Percentiles rank a stretch among this genome's conserved stretches.
Evolutionary conservation across 2,113 vertebrate genomes (phyloP).

Genomic region (Taxidea taxus): DNA sequence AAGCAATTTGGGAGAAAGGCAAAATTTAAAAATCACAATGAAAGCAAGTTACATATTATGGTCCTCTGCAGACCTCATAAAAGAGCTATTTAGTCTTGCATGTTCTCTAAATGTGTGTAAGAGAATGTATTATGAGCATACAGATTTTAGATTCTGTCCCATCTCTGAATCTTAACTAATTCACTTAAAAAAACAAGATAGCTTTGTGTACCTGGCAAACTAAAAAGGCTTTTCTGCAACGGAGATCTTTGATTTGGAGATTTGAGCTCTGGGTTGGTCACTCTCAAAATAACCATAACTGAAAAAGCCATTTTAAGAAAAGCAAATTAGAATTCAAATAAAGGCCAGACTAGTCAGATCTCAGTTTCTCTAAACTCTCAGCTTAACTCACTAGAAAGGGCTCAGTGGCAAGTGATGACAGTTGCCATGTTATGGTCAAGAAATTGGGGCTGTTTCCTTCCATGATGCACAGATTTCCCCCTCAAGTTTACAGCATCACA

Average conservation of each 20-base stretch:
- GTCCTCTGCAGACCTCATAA: slow-evolving; percentile 68
- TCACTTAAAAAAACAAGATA: not conserved
- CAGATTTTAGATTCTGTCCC: slow-evolving; percentile 45
- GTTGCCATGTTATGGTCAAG: not conserved
- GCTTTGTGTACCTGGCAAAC: not conserved
- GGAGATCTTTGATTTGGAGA: not conserved
- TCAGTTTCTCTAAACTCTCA: not conserved
- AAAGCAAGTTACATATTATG: slow-evolving; percentile 59
- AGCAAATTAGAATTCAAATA: not conserved
- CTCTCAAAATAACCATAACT: slow-evolving; percentile 48
- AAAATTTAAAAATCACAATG: slow-evolving; percentile 52
- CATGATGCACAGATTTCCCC: not conserved
- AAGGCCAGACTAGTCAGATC: not conserved
- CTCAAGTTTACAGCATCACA: not conserved
- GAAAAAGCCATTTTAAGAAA: not conserved
- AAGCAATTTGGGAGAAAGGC: slow-evolving; percentile 42
- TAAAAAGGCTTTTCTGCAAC: not conserved
- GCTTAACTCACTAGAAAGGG: not conserved
- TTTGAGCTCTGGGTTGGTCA: not conserved
- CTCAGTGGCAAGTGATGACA: not conserved
- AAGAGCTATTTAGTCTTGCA: slow-evolving; percentile 66
- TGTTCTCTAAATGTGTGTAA: slow-evolving; percentile 70
- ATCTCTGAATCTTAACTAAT: slow-evolving; percentile 59
- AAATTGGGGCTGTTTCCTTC: not conserved
- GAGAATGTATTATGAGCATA: slow-evolving; percentile 57